Base-by-base conservation (phyloP, 1,140 invertebrate species). In the Patella vulgata region DNA sequence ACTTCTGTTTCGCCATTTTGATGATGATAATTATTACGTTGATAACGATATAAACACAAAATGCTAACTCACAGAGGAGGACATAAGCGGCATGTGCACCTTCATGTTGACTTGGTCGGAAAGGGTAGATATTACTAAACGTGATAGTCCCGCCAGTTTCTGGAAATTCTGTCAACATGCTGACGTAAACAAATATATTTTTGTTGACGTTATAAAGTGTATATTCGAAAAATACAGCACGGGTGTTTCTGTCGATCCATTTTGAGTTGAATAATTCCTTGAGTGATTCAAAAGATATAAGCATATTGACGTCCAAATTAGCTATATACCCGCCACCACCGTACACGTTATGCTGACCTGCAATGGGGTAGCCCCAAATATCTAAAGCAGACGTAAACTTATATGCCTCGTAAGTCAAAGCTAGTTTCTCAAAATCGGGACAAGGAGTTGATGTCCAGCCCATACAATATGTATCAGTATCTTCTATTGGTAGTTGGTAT, bases 211-310 rank as follows among this genome's bases (percentile, higher is more conserved):
- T 88, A 68, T 87, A 88, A 1, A 85, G 73, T 5, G 86, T 85
- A 67, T 88, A 87, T 60, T 88, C 87, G 3, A 86, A 71, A 63
- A 88, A 83, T 5, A 88, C 78, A 9, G 85, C 86, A 60, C 87
- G 68, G 1, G 87, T 88, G 44, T 78, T 63, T 28, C 73, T 59
- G 63, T 88, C 87, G n/a, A 88, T 84, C 87, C 87, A 88, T 33
- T 73, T 59, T 50, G 79, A 59, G 6, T 70, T 63, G 53, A 84
- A 64, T 28, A 87, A 65, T n/a, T 64, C 33, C 9, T 71, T 63
- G 11, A 87, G 33, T 8, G 33, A 36, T 36, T 36, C 33, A 14
- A 36, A 36, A 36, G 33, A 36, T 8, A 36, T 36, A 36, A 36
- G 33, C 14, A 8, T 36, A 36, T 36, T 36, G 33, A 36, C 14